Evolutionary conservation across 1,140 invertebrate species (phyloP), one percentile per base, ranked within the genome.

Genomic region (Drosophila busckii): DNA sequence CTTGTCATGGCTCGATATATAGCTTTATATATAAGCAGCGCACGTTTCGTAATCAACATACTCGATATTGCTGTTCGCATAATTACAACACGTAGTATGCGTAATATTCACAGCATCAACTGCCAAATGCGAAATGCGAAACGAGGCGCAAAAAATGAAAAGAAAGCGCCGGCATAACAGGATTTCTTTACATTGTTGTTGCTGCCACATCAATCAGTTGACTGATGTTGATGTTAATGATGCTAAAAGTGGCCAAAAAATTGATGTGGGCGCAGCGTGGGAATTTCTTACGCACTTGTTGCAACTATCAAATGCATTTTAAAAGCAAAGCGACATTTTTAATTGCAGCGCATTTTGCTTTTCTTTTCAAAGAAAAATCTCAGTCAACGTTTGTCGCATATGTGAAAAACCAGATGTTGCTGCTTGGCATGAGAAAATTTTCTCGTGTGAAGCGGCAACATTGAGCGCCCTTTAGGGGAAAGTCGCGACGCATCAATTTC

Each of bases 51-150:
- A 75, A 80, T 75, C 75, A 82, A 58, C 76, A 62, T 82, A 82
- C 54, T 70, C 75, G 69, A 58, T 65, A 70, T 66, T 66, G 22
- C 5, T 25, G 44, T 26, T 32, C 29, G 19, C 50, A 62, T 75
- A 80, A 80, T 80, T 80, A 80, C 75, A 40, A 65, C 75, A 80
- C 75, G 75, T 80, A 80, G 62, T 80, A 75, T 80, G 64, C 75
- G 75, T 80, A 80, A 80, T 80, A 75, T 80, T 80, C 75, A 75
- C 75, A 64, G 75, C 75, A 82, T 75, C 71, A 69, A 56, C 62
- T 58, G 61, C 60, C 34, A 34, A 22, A 16, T n/a, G n/a, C n/a
- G 9, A 10, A 13, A 12, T 5, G n/a, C 12, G 32, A 58, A 63
- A 68, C 46, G 56, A 44, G 23, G 42, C 28, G 42, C 15, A 16